These are phyloP conservation scores for Hemiprocne comata DNA, from an alignment of 2,113 vertebrate genomes.

Conservation along the genomic window DNA sequence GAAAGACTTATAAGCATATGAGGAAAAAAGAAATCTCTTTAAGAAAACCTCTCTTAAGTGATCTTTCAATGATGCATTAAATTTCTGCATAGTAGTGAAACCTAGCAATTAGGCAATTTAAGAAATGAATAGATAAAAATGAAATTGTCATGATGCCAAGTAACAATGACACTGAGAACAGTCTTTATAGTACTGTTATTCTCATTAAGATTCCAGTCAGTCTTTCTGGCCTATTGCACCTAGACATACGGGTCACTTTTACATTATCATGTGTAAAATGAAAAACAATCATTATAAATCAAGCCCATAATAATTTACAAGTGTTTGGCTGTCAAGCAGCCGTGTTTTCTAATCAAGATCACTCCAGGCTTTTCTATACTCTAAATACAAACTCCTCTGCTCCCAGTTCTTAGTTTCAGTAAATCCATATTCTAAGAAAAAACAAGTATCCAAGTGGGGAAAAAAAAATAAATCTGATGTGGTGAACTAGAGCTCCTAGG, in stretches of 20 bases:
- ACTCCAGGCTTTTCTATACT: background rate
- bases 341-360: background rate
- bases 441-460: background rate
- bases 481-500: background rate
- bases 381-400: background rate
- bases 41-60: background rate
- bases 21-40: background rate
- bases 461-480: background rate
- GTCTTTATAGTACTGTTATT: background rate
- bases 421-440: background rate
- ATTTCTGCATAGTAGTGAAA: background rate
- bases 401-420: background rate
- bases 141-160: slow-evolving; percentile 18
- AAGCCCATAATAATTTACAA: background rate
- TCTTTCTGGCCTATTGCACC: background rate
- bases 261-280: background rate
- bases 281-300: background rate
- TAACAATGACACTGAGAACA: background rate
- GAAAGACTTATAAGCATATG: background rate
- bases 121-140: background rate
- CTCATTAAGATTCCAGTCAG: background rate
- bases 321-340: background rate
- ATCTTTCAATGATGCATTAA: slow-evolving; percentile 5
- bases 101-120: slow-evolving; percentile 16
- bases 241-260: background rate